Base-by-base conservation (phyloP, 2,797 vertebrate species). In the Schizothorax lantsangensis region DNA sequence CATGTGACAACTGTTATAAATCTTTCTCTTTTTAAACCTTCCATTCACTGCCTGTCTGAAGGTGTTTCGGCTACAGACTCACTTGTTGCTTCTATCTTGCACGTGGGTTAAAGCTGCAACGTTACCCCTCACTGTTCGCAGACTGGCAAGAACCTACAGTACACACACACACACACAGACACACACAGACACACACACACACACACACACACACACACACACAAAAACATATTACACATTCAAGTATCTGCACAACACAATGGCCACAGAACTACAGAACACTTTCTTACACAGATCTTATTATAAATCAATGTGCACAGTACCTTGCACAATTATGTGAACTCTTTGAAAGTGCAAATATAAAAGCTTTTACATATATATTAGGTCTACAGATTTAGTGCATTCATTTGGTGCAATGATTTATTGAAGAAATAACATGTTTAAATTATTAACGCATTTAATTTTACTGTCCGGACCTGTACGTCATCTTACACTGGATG, bases 121-220 rank as follows among this genome's bases (percentile, higher is more conserved):
- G 91, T 98, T 98, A 91, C 92, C 97, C 71, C 97, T 96, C 71
- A 99, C 95, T 0, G 97, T 98, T 89, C 95, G 93, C 64, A 99
- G 95, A 90, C 98, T 99, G 91, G 98, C 98, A 88, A 99, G 94
- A 90, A 99, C 97, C 98, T 98, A 85, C 4, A 79, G 64, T 36
- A 23, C 14, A 89, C 38, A 84, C 59, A 43, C 26, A 52, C 6
- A 49, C 30, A 69, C 9, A 72, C 66, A 26, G 11, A 68, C 62
- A 30, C 57, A 64, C 12, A 57, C 49, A n/a, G 59, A 23, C n/a
- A 62, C 54, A 62, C 14, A 72, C 72, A 26, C 30, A 68, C 62
- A 64, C 57, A 64, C 23, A 78, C 49, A n/a, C 59, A 23, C 17
- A 89, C 21, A 52, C 6, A 59, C 30, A 68, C 14, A 72, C 59